Evolutionary conservation across 2,797 vertebrate genomes (phyloP), one percentile per base, ranked within the genome.

Genomic region (Acestrorhynchus altus): DNA sequence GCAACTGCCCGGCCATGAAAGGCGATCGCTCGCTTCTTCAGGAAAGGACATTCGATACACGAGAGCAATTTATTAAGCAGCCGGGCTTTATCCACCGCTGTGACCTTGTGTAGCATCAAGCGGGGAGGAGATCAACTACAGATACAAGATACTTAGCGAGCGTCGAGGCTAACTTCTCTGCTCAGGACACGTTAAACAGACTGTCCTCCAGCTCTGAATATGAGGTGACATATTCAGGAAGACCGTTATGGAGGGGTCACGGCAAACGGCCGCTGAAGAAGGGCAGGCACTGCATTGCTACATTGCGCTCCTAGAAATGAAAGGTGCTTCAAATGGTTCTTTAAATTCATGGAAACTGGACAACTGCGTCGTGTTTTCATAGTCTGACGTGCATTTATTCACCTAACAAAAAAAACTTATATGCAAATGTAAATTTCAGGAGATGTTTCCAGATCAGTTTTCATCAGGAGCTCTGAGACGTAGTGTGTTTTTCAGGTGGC

Each of bases 61-160:
- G 39, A 28, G 64, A 54, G 56, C 76, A 74, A 76, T 80, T 83
- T 78, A 84, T 83, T 83, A 77, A 79, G 71, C 80, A 68, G 74
- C 40, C 75, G 69, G 70, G 52, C 54, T 74, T 65, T 60, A 79
- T 83, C 65, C 72, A 40, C 31, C 26, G 18, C 18, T 10, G 35
- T 65, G 77, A 80, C 82, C 81, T 76, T 57, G 46, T 75, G 79
- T 68, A 75, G 49, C 67, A 66, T 73, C 73, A 71, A 69, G 60
- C 51, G 54, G 57, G 66, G 49, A 59, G 26, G 40, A 72, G 73
- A 79, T 80, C 67, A 78, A 81, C 74, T 60, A 74, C 70, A 73
- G 72, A 83, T 83, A 76, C 59, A 61, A 52, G 46, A 20, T 31
- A 51, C 68, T 42, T n/a, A 13, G 10, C 10, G 13, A 11, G 44